These are phyloP conservation scores for Odiellus spinosus DNA, from an alignment of 2,888 invertebrate genomes.

Conservation along the genomic window DNA sequence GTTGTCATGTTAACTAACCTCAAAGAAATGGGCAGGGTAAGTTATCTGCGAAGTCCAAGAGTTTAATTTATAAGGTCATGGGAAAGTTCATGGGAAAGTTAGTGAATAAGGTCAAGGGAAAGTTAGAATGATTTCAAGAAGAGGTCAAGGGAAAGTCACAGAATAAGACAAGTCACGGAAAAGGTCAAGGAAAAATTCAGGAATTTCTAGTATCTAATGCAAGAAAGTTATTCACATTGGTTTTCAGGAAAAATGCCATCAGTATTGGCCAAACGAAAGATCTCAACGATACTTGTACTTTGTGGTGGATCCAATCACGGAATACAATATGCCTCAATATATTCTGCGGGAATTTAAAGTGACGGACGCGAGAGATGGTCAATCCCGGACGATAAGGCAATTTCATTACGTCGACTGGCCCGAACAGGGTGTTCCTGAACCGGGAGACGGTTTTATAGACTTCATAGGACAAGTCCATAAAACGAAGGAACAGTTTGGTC, in stretches of 20 bases:
- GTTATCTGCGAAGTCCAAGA: neutral
- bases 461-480: slow-evolving; percentile 99
- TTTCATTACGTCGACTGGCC: slow-evolving; percentile 96
- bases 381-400: slow-evolving; percentile 84
- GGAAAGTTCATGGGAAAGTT: no score
- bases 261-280: slow-evolving; percentile 81
- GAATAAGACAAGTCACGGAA: no score
- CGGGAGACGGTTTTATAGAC: slow-evolving; percentile 96
- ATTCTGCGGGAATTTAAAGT: slow-evolving; percentile 96
- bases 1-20: slow-evolving; percentile 97
- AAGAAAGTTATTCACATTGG: neutral
- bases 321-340: slow-evolving; percentile 99
- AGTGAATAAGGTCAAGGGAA: no score
- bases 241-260: slow-evolving; percentile 75
- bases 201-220: no score
- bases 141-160: no score
- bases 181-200: no score
- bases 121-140: no score
- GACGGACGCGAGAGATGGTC: slow-evolving; percentile 92
- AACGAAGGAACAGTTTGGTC: slow-evolving; percentile 98
- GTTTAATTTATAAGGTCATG: no score
- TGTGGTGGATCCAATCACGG: slow-evolving; percentile 97
- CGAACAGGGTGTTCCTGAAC: slow-evolving; percentile 84
- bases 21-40: slow-evolving; percentile 77
- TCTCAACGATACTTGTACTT: slow-evolving; percentile 94